Conservation (phyloP, 64 coral and sea anemone species). For the Acropora tenuis region DNA sequence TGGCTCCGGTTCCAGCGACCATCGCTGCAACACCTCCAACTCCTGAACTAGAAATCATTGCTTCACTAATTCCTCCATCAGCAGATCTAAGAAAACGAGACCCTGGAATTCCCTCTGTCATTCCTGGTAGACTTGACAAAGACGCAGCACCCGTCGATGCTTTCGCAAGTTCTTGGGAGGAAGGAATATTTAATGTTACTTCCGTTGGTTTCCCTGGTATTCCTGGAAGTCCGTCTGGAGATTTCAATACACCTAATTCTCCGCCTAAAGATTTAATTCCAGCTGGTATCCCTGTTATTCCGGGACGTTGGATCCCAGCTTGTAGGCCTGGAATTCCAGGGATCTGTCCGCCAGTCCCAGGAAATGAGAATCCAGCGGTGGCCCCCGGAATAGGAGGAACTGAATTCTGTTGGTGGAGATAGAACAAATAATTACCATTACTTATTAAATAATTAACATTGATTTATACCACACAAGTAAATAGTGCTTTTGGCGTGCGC, state of each 20-base stretch:
- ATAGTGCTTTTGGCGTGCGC: too few species aligned
- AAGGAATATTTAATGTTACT: too few species aligned
- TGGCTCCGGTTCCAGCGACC: background rate
- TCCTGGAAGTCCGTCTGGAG: background rate
- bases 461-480: too few species aligned
- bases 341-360: background rate
- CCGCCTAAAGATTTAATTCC: background rate
- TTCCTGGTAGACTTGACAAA: background rate
- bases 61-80: background rate
- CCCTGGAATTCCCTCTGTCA: background rate
- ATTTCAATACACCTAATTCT: background rate
- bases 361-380: background rate
- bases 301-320: background rate
- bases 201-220: too few species aligned
- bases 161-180: too few species aligned
- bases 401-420: slow-evolving; percentile 25
- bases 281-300: too few species aligned
- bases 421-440: too few species aligned
- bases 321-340: background rate
- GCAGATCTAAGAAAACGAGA: background rate
- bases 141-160: background rate
- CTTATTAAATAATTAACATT: background rate
- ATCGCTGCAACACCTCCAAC: background rate
- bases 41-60: too few species aligned
- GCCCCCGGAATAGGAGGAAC: slow-evolving; percentile 20